Conservation (phyloP, 2,888 invertebrate genomes). For the Amphimallon solstitiale region DNA sequence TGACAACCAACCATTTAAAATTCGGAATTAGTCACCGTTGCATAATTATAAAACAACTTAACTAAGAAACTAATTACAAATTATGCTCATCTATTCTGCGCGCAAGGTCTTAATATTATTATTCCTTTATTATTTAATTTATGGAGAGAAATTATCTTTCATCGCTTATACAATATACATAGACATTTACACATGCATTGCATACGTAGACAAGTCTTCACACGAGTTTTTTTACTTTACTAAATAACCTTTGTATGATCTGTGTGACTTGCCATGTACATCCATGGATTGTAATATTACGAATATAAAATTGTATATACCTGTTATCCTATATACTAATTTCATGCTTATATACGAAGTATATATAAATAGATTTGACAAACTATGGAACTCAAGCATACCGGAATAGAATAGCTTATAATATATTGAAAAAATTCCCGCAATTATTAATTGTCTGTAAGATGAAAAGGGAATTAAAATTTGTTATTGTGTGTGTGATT, state of each 20-base stretch:
- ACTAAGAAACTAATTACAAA: conserved; percentile 6
- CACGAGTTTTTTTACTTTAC: not conserved
- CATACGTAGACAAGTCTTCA: too few species aligned
- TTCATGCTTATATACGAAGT: too few species aligned
- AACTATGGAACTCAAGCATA: too few species aligned
- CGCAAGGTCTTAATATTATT: conserved; percentile 7
- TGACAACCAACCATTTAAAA: not conserved
- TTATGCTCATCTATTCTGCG: not conserved
- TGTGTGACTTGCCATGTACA: too few species aligned
- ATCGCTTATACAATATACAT: not conserved
- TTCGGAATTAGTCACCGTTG: conserved; percentile 5
- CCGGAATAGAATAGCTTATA: too few species aligned
- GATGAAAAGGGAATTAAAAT: too few species aligned
- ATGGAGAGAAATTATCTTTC: not conserved
- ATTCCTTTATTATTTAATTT: not conserved
- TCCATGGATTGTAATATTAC: too few species aligned
- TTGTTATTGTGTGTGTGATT: too few species aligned
- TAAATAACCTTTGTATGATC: conserved; percentile 3
- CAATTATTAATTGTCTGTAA: too few species aligned
- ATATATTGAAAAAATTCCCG: too few species aligned
- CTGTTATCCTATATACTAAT: too few species aligned
- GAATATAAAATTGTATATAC: not conserved
- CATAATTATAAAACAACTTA: not conserved
- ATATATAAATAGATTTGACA: too few species aligned
- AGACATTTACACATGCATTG: not conserved